phyloP scores from a whole-genome alignment of 1,140 invertebrate species.

The Aphis gossypii region DNA sequence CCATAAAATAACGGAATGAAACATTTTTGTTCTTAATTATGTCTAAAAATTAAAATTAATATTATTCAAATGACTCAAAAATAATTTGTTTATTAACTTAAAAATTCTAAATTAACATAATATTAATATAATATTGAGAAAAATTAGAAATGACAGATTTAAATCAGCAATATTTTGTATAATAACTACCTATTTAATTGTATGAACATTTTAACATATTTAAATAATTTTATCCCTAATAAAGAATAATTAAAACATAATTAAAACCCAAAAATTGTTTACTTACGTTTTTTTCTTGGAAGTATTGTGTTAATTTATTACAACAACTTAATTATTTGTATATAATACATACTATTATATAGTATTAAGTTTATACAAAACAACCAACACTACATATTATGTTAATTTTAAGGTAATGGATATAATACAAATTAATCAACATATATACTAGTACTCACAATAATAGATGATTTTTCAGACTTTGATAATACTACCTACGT shows the following conservation, averaged over 20 bases:
- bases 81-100: background rate
- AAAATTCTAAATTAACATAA: background rate
- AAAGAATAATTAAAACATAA: conserved; percentile 22
- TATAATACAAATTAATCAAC: conserved; percentile 23
- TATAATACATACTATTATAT: background rate
- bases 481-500: conserved; percentile 13
- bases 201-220: background rate
- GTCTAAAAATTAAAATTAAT: background rate
- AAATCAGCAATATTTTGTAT: background rate
- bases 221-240: background rate
- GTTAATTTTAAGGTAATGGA: conserved; percentile 6
- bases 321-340: conserved; percentile 33
- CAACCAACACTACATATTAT: background rate
- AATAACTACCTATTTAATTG: background rate
- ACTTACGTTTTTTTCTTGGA: conserved; percentile 30
- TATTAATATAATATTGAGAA: background rate
- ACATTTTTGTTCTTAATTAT: background rate
- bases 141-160: background rate
- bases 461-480: conserved; percentile 36
- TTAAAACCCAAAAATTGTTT: conserved; percentile 6
- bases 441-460: conserved; percentile 32
- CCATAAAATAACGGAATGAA: background rate
- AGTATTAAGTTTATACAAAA: background rate
- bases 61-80: background rate
- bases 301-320: conserved; percentile 29